Evolutionary conservation across 1,140 invertebrate species (phyloP), one percentile per base, ranked within the genome.

Genomic region (Hylaeus anthracinus): DNA sequence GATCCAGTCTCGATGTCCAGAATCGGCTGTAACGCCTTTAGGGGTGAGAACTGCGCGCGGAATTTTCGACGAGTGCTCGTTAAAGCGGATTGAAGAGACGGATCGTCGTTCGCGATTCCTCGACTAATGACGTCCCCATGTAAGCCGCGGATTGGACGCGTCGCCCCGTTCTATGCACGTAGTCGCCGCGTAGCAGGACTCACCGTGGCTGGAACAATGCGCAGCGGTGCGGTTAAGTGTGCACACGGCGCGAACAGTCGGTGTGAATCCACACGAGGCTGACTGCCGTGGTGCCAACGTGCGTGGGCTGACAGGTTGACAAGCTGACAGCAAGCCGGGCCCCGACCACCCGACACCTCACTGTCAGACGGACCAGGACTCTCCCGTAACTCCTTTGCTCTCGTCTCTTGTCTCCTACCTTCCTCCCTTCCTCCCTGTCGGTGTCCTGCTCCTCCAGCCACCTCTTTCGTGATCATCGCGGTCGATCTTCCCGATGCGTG

Each of bases 251-350:
- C 72, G 81, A 88, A 79, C 83, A 81, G 84, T 88, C 80, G 73
- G 86, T 87, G 87, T 86, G 88, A 90, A 90, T 90, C 82, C 85
- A 83, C 75, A 65, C 71, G 75, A 51, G 72, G 60, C 61, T 56
- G 67, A 78, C 73, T 75, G 73, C 82, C 80, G 72, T 81, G 88
- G 79, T 91, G 88, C 87, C 90, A 92, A 90, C 90, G 91, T 92
- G 91, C 92, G 92, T 93, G 91, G 92, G 92, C 91, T 92, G 92
- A 93, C 91, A 91, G 90, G 60, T 83, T 92, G 92, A 93, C 92
- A 92, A 91, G 89, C 89, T 92, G 91, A 92, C 92, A 91, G 91
- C 86, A 73, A 83, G 83, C 86, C 51, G 76, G 81, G 80, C 81
- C 87, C 88, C 90, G 91, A 92, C 92, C 91, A 92, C 91, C 91